These are phyloP conservation scores for Eurytoma californica DNA, from an alignment of 2,888 invertebrate genomes.

Conservation along the genomic window DNA sequence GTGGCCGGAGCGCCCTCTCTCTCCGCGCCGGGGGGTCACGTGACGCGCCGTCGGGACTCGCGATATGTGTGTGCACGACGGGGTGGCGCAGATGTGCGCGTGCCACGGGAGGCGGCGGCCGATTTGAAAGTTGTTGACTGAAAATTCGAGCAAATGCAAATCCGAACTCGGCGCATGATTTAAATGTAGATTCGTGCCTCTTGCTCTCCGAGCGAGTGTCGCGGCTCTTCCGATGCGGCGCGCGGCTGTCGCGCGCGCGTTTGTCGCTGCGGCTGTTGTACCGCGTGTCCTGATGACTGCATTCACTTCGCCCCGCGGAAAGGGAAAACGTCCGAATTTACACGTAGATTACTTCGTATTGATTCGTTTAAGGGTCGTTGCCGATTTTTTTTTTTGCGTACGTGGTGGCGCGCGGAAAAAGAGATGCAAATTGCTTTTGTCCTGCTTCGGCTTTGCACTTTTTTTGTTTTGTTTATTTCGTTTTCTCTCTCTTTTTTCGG, in stretches of 20 bases:
- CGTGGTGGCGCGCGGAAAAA: neutral
- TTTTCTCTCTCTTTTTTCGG: neutral
- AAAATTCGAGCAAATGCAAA: conserved; percentile 45
- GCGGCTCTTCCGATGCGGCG: neutral
- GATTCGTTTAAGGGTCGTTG: conserved; percentile 27
- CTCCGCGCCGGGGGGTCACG: neutral
- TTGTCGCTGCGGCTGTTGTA: neutral
- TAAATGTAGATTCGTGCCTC: conserved; percentile 43
- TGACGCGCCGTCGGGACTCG: conserved; percentile 1
- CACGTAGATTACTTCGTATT: conserved; percentile 44
- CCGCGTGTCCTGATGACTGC: conserved; percentile 30
- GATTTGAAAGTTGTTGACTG: conserved; percentile 30
- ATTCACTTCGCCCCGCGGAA: conserved; percentile 23
- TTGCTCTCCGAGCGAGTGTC: neutral
- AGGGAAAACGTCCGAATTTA: conserved; percentile 37
- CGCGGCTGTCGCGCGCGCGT: conserved; percentile 9
- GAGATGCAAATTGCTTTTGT: neutral
- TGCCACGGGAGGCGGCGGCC: neutral
- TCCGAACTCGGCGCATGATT: conserved; percentile 32
- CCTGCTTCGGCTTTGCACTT: neutral
- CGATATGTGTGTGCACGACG: neutral
- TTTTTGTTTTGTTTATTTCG: conserved; percentile 3
- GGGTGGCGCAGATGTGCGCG: neutral
- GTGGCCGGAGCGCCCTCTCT: conserved; percentile 1
- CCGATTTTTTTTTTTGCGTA: neutral